Percentiles rank a stretch among this genome's conserved stretches.
Conservation (phyloP, 2,888 invertebrate genomes). For the Yponomeuta plumbellus region DNA sequence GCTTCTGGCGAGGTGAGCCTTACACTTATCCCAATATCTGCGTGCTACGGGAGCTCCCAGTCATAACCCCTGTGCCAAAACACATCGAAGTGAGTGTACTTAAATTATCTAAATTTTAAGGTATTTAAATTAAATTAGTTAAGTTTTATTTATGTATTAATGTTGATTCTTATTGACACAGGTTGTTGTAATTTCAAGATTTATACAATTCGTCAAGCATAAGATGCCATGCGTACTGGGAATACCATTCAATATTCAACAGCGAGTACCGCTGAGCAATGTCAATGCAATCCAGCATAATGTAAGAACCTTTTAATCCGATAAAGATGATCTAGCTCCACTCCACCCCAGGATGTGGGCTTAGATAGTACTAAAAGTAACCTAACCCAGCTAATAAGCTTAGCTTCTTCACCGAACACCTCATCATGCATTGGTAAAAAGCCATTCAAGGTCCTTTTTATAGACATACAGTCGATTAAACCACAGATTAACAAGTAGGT, state of each 20-base stretch:
- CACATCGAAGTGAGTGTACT: conserved; percentile 38
- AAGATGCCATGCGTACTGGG: conserved; percentile 50
- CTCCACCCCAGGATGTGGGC: too few relatives aligned
- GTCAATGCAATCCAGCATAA: neutral
- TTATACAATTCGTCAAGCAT: conserved; percentile 43
- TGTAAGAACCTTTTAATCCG: neutral
- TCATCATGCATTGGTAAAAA: too few relatives aligned
- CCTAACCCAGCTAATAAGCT: too few relatives aligned
- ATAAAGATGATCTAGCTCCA: too few relatives aligned
- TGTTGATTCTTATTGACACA: neutral
- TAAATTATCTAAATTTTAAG: too few relatives aligned
- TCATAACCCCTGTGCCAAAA: conserved; percentile 52
- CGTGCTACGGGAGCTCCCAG: conserved; percentile 48
- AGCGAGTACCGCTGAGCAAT: neutral
- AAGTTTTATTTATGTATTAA: neutral
- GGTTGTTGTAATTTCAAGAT: conserved; percentile 35
- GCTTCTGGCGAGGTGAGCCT: conserved; percentile 66
- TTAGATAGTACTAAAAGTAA: too few relatives aligned
- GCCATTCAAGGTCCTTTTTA: too few relatives aligned
- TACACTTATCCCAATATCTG: conserved; percentile 60
- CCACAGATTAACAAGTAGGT: too few relatives aligned
- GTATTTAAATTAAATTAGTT: too few relatives aligned
- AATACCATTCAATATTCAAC: conserved; percentile 27
- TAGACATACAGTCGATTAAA: too few relatives aligned
- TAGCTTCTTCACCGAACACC: too few relatives aligned